phyloP scores from a whole-genome alignment of 2,113 vertebrate species.

The Chroicocephalus ridibundus region DNA sequence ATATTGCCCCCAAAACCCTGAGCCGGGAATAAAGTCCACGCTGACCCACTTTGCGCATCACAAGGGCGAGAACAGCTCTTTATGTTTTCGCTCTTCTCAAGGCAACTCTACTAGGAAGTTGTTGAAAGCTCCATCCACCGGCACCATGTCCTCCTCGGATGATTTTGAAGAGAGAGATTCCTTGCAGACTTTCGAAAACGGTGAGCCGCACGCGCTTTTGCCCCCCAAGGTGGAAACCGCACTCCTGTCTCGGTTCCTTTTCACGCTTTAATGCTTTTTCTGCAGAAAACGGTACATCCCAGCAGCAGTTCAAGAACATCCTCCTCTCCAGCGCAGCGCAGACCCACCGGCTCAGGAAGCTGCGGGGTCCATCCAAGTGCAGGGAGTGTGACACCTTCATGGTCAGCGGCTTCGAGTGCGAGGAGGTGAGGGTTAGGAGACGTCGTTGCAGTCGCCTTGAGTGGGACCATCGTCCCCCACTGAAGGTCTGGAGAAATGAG shows the following conservation, averaged over 20 bases:
- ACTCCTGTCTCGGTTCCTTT: accelerated
- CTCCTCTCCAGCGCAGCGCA: conserved; percentile 79
- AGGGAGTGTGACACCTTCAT: conserved; percentile 91
- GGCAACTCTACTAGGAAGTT: conserved; percentile 62
- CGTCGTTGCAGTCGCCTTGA: accelerated
- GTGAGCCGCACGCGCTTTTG: conserved; percentile 12
- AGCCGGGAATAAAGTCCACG: accelerated
- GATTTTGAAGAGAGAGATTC: conserved; percentile 87
- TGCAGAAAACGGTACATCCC: conserved; percentile 62
- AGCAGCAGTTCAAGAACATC: conserved; percentile 67
- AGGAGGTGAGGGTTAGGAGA: conserved; percentile 81
- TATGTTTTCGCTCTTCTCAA: neutral
- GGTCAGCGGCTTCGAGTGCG: conserved; percentile 89
- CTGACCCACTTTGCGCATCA: accelerated
- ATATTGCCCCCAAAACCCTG: accelerated
- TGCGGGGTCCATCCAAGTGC: conserved; percentile 88
- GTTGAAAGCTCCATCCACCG: conserved; percentile 75
- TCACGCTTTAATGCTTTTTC: accelerated
- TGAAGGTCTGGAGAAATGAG: neutral
- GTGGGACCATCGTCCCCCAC: accelerated
- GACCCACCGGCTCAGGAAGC: conserved; percentile 83
- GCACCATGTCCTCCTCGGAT: conserved; percentile 87
- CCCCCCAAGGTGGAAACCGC: accelerated
- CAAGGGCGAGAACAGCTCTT: accelerated
- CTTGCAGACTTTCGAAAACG: conserved; percentile 62